Base-by-base conservation (phyloP, 2,888 invertebrate genomes). In the Xestia xanthographa region DNA sequence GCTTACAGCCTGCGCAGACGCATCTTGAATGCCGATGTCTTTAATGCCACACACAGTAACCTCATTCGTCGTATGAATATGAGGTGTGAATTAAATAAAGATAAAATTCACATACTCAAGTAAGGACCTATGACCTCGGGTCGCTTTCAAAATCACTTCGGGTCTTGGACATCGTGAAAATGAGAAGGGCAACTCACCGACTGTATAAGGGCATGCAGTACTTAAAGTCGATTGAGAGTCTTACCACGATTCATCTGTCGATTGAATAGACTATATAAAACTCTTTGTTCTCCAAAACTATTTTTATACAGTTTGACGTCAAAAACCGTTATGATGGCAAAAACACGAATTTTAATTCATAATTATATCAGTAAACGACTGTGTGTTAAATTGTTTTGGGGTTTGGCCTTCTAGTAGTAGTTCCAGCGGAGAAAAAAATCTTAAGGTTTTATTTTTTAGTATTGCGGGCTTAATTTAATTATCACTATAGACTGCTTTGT, bases 1-100 rank as follows among this genome's bases (percentile, higher is more conserved):
- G 91, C 87, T 93, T 93, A 93, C 90, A 87, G 89, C 76, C 86
- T 78, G 79, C 66, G 72, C 72, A 83, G 88, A 89, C 87, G 86
- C 87, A 83, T 78, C 74, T 65, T 76, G 95, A 92, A 95, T 95
- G 88, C 86, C 88, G 90, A 95, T 91, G 65, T 77, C 77, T 74
- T 41, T 77, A 75, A 90, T 83, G 75, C 85, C 82, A 82, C 82
- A 85, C 85, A 78, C 84, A 63, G 62, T 87, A 88, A 88, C 87
- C 77, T 75, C 83, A 77, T 72, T 87, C 86, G 84, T 82, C 77
- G 79, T 85, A 85, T 85, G 88, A 89, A 90, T 91, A 88, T 87
- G 87, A 91, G 86, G 82, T 86, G 85, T 84, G 81, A 86, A 86
- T 89, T 87, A 88, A 87, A 87, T 86, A 87, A 82, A 84, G 82